Evolutionary conservation across 1,140 invertebrate genomes (phyloP).

Genomic region (Thaumatotibia leucotreta): DNA sequence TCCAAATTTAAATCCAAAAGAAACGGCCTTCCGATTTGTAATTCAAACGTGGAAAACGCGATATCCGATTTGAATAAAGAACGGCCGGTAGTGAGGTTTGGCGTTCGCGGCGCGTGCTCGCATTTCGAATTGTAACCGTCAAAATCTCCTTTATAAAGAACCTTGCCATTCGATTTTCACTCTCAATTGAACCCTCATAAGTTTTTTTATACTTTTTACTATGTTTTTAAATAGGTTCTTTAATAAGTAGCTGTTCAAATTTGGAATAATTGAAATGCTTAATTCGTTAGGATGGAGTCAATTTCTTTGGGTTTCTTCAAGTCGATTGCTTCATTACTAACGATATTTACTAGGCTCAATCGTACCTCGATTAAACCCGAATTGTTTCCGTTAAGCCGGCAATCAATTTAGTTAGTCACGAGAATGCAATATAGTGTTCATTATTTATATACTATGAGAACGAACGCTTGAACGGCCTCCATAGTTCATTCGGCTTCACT

Average conservation of each 20-base stretch:
- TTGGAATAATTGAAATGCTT: slow-evolving; percentile 18
- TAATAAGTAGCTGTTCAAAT: background rate
- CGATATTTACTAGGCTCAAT: slow-evolving; percentile 12
- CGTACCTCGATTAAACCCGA: background rate
- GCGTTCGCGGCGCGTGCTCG: slow-evolving; percentile 17
- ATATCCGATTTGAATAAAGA: slow-evolving; percentile 69
- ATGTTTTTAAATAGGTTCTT: background rate
- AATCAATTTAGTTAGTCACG: background rate
- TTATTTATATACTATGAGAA: too few relatives aligned
- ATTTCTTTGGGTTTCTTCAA: background rate
- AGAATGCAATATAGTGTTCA: too few relatives aligned
- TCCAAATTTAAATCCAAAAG: slow-evolving; percentile 61
- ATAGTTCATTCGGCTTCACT: too few relatives aligned
- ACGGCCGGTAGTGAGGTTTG: slow-evolving; percentile 25
- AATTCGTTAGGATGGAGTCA: slow-evolving; percentile 9
- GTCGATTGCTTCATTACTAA: background rate
- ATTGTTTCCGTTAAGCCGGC: background rate
- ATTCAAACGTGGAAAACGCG: slow-evolving; percentile 67
- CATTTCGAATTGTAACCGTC: background rate
- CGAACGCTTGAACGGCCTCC: too few relatives aligned
- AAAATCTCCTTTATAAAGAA: background rate
- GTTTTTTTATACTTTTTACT: background rate
- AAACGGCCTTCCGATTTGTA: slow-evolving; percentile 66
- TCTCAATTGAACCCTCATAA: background rate
- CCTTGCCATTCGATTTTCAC: background rate